These are phyloP conservation scores for Cinclus mexicanus DNA, from an alignment of 2,113 vertebrate species.

Conservation along the genomic window DNA sequence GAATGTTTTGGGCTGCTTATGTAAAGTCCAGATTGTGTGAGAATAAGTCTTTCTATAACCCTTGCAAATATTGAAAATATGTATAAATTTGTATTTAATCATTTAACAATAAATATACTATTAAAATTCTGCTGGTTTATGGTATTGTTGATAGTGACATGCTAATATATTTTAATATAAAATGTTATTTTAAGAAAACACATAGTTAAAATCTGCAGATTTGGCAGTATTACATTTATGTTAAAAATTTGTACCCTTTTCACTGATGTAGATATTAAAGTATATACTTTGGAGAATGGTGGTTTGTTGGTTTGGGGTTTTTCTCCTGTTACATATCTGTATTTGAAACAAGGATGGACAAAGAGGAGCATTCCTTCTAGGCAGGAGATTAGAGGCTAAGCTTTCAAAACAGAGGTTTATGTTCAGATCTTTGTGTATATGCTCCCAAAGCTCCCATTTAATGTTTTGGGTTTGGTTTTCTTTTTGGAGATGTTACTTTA, in stretches of 20 bases:
- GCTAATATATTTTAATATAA: neutral
- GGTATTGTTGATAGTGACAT: neutral
- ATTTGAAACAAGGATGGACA: neutral
- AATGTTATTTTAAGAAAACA: neutral
- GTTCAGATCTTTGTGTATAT: neutral
- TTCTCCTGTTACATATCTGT: neutral
- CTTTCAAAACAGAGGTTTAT: conserved; percentile 1
- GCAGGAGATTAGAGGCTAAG: conserved; percentile 7
- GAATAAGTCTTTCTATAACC: neutral
- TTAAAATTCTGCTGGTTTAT: neutral
- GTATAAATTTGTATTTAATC: neutral
- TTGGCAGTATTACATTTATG: neutral
- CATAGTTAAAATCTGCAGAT: neutral
- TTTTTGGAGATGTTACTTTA: neutral
- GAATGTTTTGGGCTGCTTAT: conserved; percentile 30
- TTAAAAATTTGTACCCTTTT: neutral
- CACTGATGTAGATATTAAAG: neutral
- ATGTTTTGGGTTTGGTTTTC: neutral
- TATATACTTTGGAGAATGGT: neutral
- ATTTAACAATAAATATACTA: neutral
- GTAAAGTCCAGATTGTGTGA: neutral
- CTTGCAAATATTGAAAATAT: neutral
- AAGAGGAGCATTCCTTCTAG: conserved; percentile 48
- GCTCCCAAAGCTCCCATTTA: conserved; percentile 29
- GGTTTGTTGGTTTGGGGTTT: neutral